Percentiles rank a stretch among this genome's conserved stretches.
These are phyloP conservation scores for Sandelia bainsii DNA, from an alignment of 2,797 vertebrate genomes.

Conservation along the genomic window DNA sequence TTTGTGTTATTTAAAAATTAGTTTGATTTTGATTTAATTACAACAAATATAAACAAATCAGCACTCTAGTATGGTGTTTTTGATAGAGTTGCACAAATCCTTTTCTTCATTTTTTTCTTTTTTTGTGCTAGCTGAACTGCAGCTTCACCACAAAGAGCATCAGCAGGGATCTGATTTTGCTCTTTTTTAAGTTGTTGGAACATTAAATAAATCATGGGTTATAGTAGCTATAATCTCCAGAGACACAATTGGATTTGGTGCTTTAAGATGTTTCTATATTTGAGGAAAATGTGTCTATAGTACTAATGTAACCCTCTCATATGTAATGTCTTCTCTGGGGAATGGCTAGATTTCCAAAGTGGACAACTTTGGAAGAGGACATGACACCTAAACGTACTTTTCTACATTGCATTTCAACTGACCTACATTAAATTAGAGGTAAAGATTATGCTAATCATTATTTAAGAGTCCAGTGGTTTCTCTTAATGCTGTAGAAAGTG, in stretches of 20 bases:
- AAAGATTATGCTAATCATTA: background rate
- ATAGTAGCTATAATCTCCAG: background rate
- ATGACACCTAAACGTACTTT: background rate
- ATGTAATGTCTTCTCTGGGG: background rate
- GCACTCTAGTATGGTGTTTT: slow-evolving; percentile 17
- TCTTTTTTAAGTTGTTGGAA: slow-evolving; percentile 1
- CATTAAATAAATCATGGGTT: background rate
- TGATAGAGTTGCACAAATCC: slow-evolving; percentile 11
- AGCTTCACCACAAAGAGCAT: slow-evolving; percentile 20
- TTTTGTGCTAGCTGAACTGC: background rate
- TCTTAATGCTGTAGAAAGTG: no score
- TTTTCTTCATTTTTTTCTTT: slow-evolving; percentile 8
- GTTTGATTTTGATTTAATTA: no score
- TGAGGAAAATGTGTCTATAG: background rate
- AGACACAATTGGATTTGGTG: slow-evolving; percentile 1
- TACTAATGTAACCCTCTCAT: background rate
- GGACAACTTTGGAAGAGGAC: background rate
- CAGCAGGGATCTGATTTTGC: slow-evolving; percentile 2
- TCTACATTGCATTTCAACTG: background rate
- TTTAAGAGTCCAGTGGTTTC: background rate
- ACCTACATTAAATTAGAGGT: background rate
- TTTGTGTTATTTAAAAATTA: no score
- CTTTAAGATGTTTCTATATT: background rate
- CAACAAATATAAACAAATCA: no score
- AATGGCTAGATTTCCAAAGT: background rate